These are phyloP conservation scores for Tiphia femorata DNA, from an alignment of 2,888 invertebrate species.

Conservation along the genomic window DNA sequence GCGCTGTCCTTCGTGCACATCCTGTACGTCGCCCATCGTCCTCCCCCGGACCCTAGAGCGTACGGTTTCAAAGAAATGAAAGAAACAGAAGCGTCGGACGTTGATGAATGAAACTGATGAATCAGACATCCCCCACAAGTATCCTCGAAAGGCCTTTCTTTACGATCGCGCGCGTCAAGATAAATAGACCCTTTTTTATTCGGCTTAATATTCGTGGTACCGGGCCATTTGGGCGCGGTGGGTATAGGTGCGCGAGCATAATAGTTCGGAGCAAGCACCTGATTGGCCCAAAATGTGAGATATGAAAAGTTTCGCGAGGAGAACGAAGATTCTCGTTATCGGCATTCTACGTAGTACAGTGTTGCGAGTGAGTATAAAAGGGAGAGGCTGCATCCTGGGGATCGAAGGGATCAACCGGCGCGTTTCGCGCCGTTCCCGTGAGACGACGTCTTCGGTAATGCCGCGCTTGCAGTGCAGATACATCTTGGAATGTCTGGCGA, in stretches of 20 bases:
- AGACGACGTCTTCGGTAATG: constrained; percentile 20
- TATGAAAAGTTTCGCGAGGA: not conserved
- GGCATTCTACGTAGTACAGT: not conserved
- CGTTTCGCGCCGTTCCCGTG: not conserved
- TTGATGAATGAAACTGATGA: constrained; percentile 53
- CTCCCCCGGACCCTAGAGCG: constrained; percentile 37
- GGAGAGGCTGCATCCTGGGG: not conserved
- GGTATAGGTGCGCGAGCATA: not conserved
- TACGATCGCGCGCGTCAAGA: constrained; percentile 48
- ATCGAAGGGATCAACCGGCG: not conserved
- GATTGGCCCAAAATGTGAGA: too few relatives aligned
- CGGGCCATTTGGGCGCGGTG: not conserved
- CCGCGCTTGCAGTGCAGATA: constrained; percentile 40
- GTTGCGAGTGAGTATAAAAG: too few relatives aligned
- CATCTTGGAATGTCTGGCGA: constrained; percentile 48
- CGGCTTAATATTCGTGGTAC: constrained; percentile 16
- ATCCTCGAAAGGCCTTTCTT: constrained; percentile 49
- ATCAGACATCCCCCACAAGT: constrained; percentile 49
- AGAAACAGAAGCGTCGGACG: constrained; percentile 50
- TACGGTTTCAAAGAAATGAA: constrained; percentile 52
- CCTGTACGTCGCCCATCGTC: too few relatives aligned
- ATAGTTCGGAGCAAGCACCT: not conserved
- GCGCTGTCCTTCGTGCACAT: not conserved
- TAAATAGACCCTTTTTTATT: constrained; percentile 39
- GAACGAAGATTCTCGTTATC: not conserved